phyloP scores from a whole-genome alignment of 2,888 invertebrate species.

The Marronus borbonicus region DNA sequence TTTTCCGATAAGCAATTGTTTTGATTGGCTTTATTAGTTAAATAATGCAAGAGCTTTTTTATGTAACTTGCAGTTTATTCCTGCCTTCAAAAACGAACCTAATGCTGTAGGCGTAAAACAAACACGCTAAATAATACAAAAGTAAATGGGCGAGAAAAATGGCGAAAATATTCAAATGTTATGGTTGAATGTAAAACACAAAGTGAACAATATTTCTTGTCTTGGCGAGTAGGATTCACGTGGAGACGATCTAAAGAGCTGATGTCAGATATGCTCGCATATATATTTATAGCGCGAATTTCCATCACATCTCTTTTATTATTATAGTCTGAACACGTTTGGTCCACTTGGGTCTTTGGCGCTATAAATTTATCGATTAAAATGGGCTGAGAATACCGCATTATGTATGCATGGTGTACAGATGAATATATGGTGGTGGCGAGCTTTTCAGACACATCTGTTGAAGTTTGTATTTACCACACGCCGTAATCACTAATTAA shows the following conservation, averaged over 20 bases:
- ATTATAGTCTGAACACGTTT: not conserved
- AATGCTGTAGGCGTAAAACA: too few species aligned
- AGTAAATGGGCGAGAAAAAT: conserved; percentile 21
- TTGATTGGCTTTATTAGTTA: too few species aligned
- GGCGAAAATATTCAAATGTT: conserved; percentile 25
- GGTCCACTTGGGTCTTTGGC: not conserved
- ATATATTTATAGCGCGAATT: not conserved
- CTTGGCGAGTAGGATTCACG: not conserved
- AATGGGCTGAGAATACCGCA: conserved; percentile 5
- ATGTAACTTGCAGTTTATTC: too few species aligned
- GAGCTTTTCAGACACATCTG: conserved; percentile 36
- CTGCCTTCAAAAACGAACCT: too few species aligned
- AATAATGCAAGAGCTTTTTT: too few species aligned
- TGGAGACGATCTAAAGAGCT: conserved; percentile 4
- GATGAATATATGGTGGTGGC: not conserved
- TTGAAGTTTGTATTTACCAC: conserved; percentile 40
- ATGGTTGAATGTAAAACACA: conserved; percentile 16
- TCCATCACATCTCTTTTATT: not conserved
- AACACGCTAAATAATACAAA: conserved; percentile 1
- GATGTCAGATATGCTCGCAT: not conserved
- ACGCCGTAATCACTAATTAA: conserved; percentile 38
- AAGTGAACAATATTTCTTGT: conserved; percentile 20
- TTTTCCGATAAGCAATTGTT: too few species aligned
- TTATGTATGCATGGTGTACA: conserved; percentile 19
- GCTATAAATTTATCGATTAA: conserved; percentile 31